phyloP scores from a whole-genome alignment of 1,140 invertebrate genomes.

The Macrobrachium rosenbergii region DNA sequence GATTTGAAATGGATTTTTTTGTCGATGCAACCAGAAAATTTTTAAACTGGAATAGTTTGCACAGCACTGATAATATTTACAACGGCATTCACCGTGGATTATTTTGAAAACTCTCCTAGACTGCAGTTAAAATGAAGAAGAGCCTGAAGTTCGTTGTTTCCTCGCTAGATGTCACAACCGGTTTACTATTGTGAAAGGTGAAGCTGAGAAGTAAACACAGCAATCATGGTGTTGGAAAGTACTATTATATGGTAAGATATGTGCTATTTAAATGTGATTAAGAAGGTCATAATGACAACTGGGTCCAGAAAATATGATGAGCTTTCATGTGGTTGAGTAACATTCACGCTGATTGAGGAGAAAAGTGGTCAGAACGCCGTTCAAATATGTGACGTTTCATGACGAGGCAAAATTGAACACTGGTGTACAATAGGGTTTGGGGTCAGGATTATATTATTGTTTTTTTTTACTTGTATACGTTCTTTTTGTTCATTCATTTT shows the following conservation, averaged over 20 bases:
- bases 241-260: conserved; percentile 86
- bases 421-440: background rate
- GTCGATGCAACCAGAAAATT: too few relatives aligned
- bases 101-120: too few relatives aligned
- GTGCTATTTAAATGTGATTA: background rate
- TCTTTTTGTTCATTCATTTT: background rate
- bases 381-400: background rate
- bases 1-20: too few relatives aligned
- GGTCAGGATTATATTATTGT: background rate
- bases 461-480: background rate
- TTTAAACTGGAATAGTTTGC: too few relatives aligned
- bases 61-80: too few relatives aligned
- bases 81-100: too few relatives aligned
- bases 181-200: too few relatives aligned
- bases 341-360: background rate
- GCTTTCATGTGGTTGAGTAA: background rate
- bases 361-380: background rate
- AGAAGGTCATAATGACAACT: background rate
- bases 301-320: background rate
- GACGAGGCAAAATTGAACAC: conserved; percentile 37
- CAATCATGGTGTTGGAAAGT: conserved; percentile 95
- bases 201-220: background rate
- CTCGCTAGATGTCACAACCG: too few relatives aligned
- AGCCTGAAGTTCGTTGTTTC: too few relatives aligned
- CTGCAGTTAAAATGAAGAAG: too few relatives aligned